Percentiles rank a stretch among this genome's conserved stretches.
Conservation (phyloP, 1,140 invertebrate species). For the Maniola jurtina region DNA sequence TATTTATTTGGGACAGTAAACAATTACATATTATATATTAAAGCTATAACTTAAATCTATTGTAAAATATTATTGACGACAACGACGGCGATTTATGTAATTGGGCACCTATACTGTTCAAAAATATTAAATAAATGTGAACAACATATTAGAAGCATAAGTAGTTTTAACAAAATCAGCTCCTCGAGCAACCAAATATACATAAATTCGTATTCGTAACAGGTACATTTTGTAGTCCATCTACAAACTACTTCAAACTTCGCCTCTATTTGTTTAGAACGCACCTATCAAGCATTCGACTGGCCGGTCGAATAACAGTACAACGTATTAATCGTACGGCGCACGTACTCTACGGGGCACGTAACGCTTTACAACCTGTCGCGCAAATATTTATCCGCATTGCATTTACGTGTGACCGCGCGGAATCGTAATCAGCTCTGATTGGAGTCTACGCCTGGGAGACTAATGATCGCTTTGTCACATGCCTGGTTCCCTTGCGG, state of each 20-base stretch:
- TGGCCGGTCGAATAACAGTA: slow-evolving; percentile 63
- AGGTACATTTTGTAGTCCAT: too few relatives aligned
- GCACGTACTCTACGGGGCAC: slow-evolving; percentile 39
- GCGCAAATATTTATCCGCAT: slow-evolving; percentile 74
- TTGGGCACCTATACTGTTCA: too few relatives aligned
- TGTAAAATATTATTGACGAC: too few relatives aligned
- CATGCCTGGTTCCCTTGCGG: slow-evolving; percentile 3
- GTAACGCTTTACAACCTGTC: slow-evolving; percentile 66
- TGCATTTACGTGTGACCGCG: slow-evolving; percentile 68
- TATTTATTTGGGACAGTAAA: too few relatives aligned
- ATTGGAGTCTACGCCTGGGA: slow-evolving; percentile 47
- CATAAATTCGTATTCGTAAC: too few relatives aligned
- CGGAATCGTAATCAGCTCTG: slow-evolving; percentile 71
- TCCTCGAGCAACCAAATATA: too few relatives aligned
- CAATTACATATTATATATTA: too few relatives aligned
- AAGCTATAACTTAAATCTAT: too few relatives aligned
- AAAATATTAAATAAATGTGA: too few relatives aligned
- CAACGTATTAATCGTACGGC: slow-evolving; percentile 48
- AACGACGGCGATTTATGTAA: too few relatives aligned
- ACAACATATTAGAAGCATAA: too few relatives aligned
- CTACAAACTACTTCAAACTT: neutral
- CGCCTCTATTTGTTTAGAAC: slow-evolving; percentile 20
- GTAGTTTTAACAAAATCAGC: too few relatives aligned
- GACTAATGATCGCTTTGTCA: slow-evolving; percentile 40
- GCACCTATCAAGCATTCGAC: slow-evolving; percentile 23